These are phyloP conservation scores for Microtus oregoni DNA, from an alignment of 2,113 vertebrate species.

Conservation along the genomic window DNA sequence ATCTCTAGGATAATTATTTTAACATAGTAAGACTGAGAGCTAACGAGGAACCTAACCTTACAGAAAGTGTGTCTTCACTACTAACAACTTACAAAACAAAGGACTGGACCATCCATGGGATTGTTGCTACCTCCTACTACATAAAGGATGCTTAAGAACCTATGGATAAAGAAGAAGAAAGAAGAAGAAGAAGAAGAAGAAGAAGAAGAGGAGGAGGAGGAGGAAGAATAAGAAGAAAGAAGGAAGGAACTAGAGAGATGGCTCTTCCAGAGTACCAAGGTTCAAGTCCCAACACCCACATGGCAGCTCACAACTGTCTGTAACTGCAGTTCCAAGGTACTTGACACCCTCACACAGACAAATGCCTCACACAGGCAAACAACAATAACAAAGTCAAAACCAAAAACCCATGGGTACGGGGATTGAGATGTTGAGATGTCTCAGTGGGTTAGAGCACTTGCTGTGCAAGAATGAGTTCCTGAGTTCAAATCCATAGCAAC, in stretches of 20 bases:
- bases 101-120: not conserved
- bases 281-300: not conserved
- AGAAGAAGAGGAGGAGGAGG: too few species aligned
- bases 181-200: too few species aligned
- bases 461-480: not conserved
- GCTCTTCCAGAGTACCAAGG: too few species aligned
- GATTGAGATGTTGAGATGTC: not conserved
- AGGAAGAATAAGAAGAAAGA: too few species aligned
- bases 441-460: not conserved
- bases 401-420: not conserved
- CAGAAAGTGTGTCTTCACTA: not conserved
- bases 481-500: not conserved
- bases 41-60: not conserved
- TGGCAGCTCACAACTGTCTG: not conserved
- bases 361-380: not conserved
- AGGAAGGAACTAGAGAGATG: too few species aligned
- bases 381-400: not conserved
- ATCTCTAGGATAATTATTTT: slow-evolving; percentile 22
- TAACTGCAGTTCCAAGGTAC: not conserved
- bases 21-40: not conserved
- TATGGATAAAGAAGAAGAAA: not conserved
- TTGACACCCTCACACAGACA: not conserved
- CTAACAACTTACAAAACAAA: not conserved
- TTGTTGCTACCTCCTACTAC: not conserved
- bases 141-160: not conserved